Base-by-base conservation (phyloP, 1,140 invertebrate species). In the Caenorhabditis tropicalis region DNA sequence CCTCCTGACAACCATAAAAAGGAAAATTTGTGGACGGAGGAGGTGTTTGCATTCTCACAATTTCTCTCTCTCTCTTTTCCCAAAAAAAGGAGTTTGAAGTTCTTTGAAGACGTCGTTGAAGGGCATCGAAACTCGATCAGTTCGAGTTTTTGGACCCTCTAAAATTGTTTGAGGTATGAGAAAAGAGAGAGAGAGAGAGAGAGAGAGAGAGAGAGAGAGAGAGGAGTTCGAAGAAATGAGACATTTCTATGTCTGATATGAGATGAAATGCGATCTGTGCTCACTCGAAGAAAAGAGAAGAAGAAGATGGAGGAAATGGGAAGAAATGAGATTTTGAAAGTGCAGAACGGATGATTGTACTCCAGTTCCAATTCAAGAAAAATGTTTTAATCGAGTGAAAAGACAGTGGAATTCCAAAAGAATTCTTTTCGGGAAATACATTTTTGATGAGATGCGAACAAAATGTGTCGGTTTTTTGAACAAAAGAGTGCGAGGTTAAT, bases 231-330 rank as follows among this genome's bases (percentile, higher is more conserved):
- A 43, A 12, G 15, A 9, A n/a, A 74, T 15, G 53, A 56, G 53
- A 56, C 24, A 56, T 51, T 51, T 51, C 19, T 51, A 51, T 56
- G 33, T 74, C 36, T 74, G 65, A 74, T 74, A 74, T 74, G 36
- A 74, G 65, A 74, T 74, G 65, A 74, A 74, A 74, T 43, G 65
- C 65, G 65, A 74, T 74, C 65, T 74, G 65, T 74, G 65, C 65
- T 74, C 65, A 74, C 21, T 43, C 21, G 65, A 43, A 74, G 29
- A 74, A 56, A 56, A 56, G 24, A 27, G 21, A 24, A 46, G n/a
- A 5, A 43, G 21, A 43, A 12, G n/a, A 24, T 36, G 24, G 43
- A 43, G 10, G 65, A 43, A 65, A 36, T 7, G 27, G 31, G 31
- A 36, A 33, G 29, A 27, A 10, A 9, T 27, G 24, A 9, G 24